Percentiles rank a stretch among this genome's conserved stretches.
phyloP scores from a whole-genome alignment of 2,113 vertebrate genomes.

The Centropristis striata region DNA sequence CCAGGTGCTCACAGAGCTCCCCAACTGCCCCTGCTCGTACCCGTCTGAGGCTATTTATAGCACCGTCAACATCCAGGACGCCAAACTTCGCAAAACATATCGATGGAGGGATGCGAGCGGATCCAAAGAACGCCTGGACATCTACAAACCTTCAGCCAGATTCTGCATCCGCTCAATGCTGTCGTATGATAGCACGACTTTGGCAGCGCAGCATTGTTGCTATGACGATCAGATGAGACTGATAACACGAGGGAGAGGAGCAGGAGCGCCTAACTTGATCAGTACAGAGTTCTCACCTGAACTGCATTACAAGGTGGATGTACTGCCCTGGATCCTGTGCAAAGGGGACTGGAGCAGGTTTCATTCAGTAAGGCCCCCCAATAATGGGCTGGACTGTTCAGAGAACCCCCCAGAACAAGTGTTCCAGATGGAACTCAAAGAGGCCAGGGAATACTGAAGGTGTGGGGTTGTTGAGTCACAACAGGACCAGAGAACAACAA shows the following conservation, averaged over 20 bases:
- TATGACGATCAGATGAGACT: conserved; percentile 88
- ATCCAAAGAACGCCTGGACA: conserved; percentile 89
- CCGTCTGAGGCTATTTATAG: conserved; percentile 88
- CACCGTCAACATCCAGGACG: conserved; percentile 86
- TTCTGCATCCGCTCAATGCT: conserved; percentile 92
- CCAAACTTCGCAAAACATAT: conserved; percentile 85
- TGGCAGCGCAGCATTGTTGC: conserved; percentile 92
- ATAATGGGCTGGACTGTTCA: conserved; percentile 86
- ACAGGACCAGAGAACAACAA: not conserved
- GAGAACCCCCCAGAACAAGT: conserved; percentile 88
- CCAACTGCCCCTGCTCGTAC: conserved; percentile 92
- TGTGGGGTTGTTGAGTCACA: not conserved
- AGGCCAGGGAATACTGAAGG: conserved; percentile 89
- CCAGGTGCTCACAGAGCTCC: conserved; percentile 88
- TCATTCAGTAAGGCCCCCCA: conserved; percentile 88
- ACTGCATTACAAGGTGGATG: conserved; percentile 84
- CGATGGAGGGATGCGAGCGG: conserved; percentile 91
- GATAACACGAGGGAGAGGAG: conserved; percentile 91
- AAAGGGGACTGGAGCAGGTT: conserved; percentile 94
- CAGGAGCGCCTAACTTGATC: conserved; percentile 73
- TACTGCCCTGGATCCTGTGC: conserved; percentile 92
- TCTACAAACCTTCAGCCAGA: conserved; percentile 89
- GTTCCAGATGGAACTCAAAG: conserved; percentile 88
- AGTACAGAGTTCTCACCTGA: conserved; percentile 68
- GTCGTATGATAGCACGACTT: conserved; percentile 86